These are phyloP conservation scores for Lucilia sericata DNA, from an alignment of 1,140 invertebrate genomes.

Conservation along the genomic window DNA sequence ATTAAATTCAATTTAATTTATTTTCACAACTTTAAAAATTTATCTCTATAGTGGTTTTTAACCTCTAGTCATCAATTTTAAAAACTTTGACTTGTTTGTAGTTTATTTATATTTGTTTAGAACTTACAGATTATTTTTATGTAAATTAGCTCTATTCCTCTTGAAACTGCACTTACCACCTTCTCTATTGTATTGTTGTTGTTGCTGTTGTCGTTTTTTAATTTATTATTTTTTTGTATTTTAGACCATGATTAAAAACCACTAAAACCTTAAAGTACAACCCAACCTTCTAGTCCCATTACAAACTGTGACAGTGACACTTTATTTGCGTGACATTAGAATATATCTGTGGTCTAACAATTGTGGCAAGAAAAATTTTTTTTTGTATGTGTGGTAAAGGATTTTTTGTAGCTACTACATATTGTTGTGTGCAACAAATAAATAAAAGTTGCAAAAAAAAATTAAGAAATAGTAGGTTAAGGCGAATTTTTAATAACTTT, in stretches of 20 bases:
- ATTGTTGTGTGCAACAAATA: conserved; percentile 23
- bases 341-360: conserved; percentile 42
- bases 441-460: neutral
- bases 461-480: too few relatives aligned
- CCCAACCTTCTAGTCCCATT: neutral
- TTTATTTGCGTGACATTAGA: conserved; percentile 44
- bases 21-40: too few relatives aligned
- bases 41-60: too few relatives aligned
- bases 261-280: conserved; percentile 5
- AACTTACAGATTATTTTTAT: too few relatives aligned
- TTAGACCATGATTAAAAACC: conserved; percentile 8
- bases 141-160: too few relatives aligned
- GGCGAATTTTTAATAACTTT: too few relatives aligned
- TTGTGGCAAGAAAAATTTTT: conserved; percentile 28
- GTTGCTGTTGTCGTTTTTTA: neutral
- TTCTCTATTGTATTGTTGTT: neutral
- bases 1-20: too few relatives aligned
- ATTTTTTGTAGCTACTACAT: neutral
- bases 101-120: too few relatives aligned
- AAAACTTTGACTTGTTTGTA: too few relatives aligned
- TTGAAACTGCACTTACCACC: neutral
- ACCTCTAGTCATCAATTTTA: too few relatives aligned
- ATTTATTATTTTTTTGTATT: neutral
- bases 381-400: neutral
- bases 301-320: conserved; percentile 36